Evolutionary conservation across 2,888 invertebrate species (phyloP).

Genomic region (Eupsilia transversa): DNA sequence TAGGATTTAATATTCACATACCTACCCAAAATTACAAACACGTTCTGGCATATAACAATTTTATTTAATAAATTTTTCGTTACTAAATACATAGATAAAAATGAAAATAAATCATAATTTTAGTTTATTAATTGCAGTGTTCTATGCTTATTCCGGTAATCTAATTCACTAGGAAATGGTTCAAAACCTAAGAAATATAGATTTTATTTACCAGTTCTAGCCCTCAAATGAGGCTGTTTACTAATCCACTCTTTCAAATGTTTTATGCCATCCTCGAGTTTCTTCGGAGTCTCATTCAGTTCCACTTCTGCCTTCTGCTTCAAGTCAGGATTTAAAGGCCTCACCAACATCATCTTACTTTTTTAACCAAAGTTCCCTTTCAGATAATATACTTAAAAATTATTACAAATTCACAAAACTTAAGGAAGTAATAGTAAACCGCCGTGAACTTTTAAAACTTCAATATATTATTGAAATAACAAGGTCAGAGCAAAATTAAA

Average conservation of each 20-base stretch:
- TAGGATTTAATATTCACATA: not conserved
- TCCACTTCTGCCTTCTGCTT: conserved; percentile 85
- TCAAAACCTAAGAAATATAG: not conserved
- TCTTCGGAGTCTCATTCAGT: conserved; percentile 88
- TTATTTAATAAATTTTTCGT: not conserved
- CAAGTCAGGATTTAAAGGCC: conserved; percentile 74
- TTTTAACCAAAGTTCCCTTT: not conserved
- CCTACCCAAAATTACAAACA: not conserved
- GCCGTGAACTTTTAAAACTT: not conserved
- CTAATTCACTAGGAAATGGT: not conserved
- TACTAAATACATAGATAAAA: too few relatives aligned
- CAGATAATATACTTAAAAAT: not conserved
- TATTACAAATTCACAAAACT: not conserved
- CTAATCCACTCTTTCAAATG: conserved; percentile 89
- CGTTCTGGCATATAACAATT: not conserved
- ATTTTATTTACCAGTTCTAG: conserved; percentile 75
- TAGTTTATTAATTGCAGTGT: too few relatives aligned
- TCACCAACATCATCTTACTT: conserved; percentile 71
- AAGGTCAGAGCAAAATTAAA: conserved; percentile 11
- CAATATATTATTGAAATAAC: not conserved
- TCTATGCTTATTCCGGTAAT: not conserved
- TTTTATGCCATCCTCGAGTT: conserved; percentile 85
- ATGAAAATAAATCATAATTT: too few relatives aligned
- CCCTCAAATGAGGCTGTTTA: conserved; percentile 88
- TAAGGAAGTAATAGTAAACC: not conserved